These are phyloP conservation scores for Alexandromys fortis DNA, from an alignment of 2,113 vertebrate species.

Conservation along the genomic window DNA sequence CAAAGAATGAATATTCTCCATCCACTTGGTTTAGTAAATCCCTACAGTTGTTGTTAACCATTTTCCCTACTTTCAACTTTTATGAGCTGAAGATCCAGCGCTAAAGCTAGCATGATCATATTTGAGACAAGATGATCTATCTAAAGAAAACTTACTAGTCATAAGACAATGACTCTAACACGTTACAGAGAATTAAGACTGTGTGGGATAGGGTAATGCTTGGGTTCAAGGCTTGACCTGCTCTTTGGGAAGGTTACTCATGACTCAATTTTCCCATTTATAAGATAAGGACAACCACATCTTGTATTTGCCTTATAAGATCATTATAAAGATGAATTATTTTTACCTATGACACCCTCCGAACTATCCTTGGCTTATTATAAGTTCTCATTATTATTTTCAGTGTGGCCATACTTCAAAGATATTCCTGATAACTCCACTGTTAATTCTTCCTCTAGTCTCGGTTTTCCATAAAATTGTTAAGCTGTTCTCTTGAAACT, in stretches of 20 bases:
- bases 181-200: background rate
- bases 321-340: background rate
- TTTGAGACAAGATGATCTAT: background rate
- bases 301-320: background rate
- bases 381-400: background rate
- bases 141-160: background rate
- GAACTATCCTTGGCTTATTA: background rate
- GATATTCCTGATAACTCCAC: background rate
- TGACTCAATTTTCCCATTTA: background rate
- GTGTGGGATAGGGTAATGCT: background rate
- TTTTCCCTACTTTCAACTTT: background rate
- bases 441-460: background rate
- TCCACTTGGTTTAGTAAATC: background rate
- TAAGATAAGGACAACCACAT: background rate
- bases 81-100: background rate
- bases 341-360: background rate
- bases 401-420: background rate
- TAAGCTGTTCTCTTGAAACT: conserved; percentile 25
- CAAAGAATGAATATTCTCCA: background rate
- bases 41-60: background rate
- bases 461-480: background rate
- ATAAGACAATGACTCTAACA: background rate
- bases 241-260: background rate
- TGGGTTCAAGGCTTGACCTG: background rate
- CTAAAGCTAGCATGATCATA: background rate